Evolutionary conservation across 1,140 invertebrate genomes (phyloP).

Genomic region (Yoshiicerus persimilis): DNA sequence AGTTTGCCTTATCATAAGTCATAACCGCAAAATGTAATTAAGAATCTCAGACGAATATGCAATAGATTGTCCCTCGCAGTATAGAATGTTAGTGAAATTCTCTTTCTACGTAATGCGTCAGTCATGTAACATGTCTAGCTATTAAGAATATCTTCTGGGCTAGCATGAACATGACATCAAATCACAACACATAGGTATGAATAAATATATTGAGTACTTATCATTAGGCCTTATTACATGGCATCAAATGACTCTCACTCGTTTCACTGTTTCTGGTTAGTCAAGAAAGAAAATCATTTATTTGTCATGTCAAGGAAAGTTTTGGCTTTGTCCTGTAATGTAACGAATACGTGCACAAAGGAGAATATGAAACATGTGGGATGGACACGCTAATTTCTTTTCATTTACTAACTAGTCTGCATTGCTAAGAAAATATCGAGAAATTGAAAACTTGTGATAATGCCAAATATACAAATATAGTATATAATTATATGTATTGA

Average conservation of each 20-base stretch:
- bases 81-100: background rate
- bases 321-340: background rate
- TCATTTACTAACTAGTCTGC: background rate
- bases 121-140: too few relatives aligned
- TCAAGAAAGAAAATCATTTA: constrained; percentile 5
- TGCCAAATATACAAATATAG: too few relatives aligned
- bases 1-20: background rate
- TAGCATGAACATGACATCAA: background rate
- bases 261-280: background rate
- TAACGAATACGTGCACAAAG: background rate
- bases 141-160: background rate
- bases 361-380: background rate
- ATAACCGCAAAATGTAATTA: background rate
- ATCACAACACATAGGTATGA: background rate
- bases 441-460: background rate
- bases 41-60: background rate
- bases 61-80: background rate
- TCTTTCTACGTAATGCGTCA: too few relatives aligned
- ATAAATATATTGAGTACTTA: background rate
- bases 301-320: background rate
- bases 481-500: background rate
- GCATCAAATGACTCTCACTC: background rate
- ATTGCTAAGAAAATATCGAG: background rate
- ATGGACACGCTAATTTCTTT: background rate
- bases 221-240: background rate